Conservation (phyloP, 2,113 vertebrate genomes). For the Paradisaea rubra region DNA sequence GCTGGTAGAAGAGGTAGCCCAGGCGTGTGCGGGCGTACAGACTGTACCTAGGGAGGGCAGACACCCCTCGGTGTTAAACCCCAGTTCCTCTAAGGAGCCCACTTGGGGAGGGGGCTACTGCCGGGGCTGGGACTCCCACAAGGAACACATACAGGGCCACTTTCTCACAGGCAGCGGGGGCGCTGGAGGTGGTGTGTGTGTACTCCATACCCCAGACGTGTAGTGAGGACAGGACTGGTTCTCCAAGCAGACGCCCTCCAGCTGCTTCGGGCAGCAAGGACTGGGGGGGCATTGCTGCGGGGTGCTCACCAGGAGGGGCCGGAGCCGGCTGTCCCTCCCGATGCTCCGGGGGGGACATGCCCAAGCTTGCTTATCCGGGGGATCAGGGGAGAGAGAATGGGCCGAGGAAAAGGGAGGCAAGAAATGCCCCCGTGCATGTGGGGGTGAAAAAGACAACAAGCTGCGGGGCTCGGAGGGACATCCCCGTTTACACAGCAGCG, state of each 20-base stretch:
- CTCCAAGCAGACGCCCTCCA: neutral
- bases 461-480: too few species aligned
- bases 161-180: fast-evolving
- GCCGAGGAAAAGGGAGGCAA: neutral
- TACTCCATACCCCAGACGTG: neutral
- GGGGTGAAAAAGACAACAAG: too few species aligned
- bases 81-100: neutral
- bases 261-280: neutral
- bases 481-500: neutral
- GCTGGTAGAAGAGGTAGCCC: conserved; percentile 91
- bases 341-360: fast-evolving
- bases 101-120: neutral
- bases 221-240: neutral
- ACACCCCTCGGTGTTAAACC: fast-evolving
- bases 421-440: fast-evolving
- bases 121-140: neutral
- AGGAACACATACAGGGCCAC: neutral
- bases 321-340: neutral
- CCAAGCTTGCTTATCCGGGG: fast-evolving
- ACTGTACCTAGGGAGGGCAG: conserved; percentile 78
- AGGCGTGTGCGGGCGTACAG: conserved; percentile 92
- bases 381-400: neutral
- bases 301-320: neutral
- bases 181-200: neutral
- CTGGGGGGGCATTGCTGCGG: fast-evolving